Percentiles rank a stretch among this genome's conserved stretches.
phyloP scores from a whole-genome alignment of 1,140 invertebrate genomes.

The Drosophila arawakana region DNA sequence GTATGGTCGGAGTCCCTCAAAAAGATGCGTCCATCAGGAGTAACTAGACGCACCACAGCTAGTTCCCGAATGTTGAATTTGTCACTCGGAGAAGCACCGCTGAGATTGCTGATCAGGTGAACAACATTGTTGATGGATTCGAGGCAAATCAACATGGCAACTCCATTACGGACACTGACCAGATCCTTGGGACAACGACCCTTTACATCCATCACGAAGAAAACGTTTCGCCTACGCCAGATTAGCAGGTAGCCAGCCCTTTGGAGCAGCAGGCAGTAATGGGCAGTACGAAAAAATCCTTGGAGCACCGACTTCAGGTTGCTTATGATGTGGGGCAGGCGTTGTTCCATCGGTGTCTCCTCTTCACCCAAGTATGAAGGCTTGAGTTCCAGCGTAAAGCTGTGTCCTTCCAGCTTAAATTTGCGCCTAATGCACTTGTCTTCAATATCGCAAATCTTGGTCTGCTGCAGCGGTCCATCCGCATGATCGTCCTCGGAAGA shows the following conservation, averaged over 20 bases:
- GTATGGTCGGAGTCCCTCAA: constrained; percentile 43
- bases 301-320: constrained; percentile 45
- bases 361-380: constrained; percentile 35
- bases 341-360: neutral
- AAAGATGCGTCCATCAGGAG: constrained; percentile 56
- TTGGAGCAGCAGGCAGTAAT: constrained; percentile 62
- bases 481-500: constrained; percentile 26
- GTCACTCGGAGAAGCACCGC: constrained; percentile 28
- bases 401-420: constrained; percentile 60
- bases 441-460: constrained; percentile 10
- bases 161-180: constrained; percentile 18
- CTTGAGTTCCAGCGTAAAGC: constrained; percentile 67
- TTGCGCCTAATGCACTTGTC: constrained; percentile 50
- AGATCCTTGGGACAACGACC: constrained; percentile 34
- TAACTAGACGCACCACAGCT: constrained; percentile 62
- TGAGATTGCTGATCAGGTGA: constrained; percentile 53
- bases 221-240: constrained; percentile 54
- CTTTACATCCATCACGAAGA: constrained; percentile 67
- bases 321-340: constrained; percentile 31
- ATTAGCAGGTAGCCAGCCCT: constrained; percentile 56
- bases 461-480: neutral
- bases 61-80: constrained; percentile 65
- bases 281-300: constrained; percentile 52
- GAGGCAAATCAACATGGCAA: constrained; percentile 59
- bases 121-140: constrained; percentile 59